phyloP scores from a whole-genome alignment of 2,888 invertebrate species.

The Seladonia tumulorum region DNA sequence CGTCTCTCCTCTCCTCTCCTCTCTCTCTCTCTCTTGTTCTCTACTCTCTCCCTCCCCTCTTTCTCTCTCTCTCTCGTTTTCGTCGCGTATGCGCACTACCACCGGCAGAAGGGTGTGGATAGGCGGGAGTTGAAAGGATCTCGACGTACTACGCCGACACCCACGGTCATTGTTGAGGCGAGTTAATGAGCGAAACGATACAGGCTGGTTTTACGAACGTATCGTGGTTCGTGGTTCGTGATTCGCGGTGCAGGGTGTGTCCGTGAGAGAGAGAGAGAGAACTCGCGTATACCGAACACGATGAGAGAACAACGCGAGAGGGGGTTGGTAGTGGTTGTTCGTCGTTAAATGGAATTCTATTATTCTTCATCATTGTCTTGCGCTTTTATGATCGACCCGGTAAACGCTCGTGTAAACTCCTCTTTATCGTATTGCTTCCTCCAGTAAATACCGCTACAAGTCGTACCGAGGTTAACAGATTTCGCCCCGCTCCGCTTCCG shows the following conservation, averaged over 20 bases:
- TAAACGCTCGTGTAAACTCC: conserved; percentile 2
- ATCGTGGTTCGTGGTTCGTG: conserved; percentile 27
- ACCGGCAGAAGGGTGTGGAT: conserved; percentile 67
- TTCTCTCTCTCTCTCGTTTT: not conserved
- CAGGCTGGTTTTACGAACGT: conserved; percentile 65
- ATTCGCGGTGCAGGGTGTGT: conserved; percentile 52
- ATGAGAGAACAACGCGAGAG: not conserved
- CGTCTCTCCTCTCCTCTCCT: not conserved
- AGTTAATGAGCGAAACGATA: conserved; percentile 71
- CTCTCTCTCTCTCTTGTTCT: not conserved
- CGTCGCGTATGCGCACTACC: conserved; percentile 55
- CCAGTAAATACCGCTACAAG: not conserved
- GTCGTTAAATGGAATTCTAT: conserved; percentile 38
- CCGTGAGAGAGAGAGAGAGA: conserved; percentile 12
- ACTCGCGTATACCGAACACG: not conserved
- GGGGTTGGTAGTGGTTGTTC: not conserved
- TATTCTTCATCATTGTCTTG: conserved; percentile 34
- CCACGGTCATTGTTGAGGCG: conserved; percentile 69
- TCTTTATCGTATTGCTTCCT: not conserved
- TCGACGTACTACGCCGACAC: conserved; percentile 71
- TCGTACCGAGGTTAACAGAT: not conserved
- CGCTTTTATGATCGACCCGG: conserved; percentile 29
- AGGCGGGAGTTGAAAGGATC: conserved; percentile 66
- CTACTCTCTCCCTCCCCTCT: not conserved
- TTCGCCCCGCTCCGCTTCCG: not conserved